Evolutionary conservation across 1,140 invertebrate genomes (phyloP).

Genomic region (Galleria mellonella): DNA sequence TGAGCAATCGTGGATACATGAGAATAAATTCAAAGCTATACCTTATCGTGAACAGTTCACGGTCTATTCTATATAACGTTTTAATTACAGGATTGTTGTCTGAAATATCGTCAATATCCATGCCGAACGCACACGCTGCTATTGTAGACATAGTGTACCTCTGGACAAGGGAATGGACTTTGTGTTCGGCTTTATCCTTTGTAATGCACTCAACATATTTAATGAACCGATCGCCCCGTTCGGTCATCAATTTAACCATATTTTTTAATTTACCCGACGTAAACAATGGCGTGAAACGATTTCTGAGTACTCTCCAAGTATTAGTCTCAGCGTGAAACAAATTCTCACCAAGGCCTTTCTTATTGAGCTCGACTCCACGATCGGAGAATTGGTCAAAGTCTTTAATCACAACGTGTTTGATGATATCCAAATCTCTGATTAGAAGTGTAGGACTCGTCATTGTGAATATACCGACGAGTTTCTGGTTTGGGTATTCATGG

Average conservation of each 20-base stretch:
- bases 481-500: conserved; percentile 30
- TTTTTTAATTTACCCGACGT: conserved; percentile 76
- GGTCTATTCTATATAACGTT: conserved; percentile 12
- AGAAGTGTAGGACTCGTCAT: conserved; percentile 65
- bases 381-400: conserved; percentile 75
- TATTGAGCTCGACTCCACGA: conserved; percentile 60
- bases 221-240: conserved; percentile 41
- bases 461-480: conserved; percentile 41
- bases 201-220: conserved; percentile 23
- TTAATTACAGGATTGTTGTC: conserved; percentile 1
- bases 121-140: conserved; percentile 75
- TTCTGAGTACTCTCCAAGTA: conserved; percentile 74
- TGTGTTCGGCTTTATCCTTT: conserved; percentile 24
- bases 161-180: conserved; percentile 53
- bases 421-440: conserved; percentile 75
- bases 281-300: conserved; percentile 74
- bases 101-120: conserved; percentile 39
- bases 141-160: conserved; percentile 69
- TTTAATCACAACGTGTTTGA: conserved; percentile 77
- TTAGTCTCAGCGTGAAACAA: conserved; percentile 63
- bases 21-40: conserved; percentile 26
- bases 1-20: conserved; percentile 37
- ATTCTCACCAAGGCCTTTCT: conserved; percentile 68
- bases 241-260: conserved; percentile 62
- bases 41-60: conserved; percentile 12